phyloP scores from a whole-genome alignment of 2,888 invertebrate genomes.

The Calephelis perditalis region DNA sequence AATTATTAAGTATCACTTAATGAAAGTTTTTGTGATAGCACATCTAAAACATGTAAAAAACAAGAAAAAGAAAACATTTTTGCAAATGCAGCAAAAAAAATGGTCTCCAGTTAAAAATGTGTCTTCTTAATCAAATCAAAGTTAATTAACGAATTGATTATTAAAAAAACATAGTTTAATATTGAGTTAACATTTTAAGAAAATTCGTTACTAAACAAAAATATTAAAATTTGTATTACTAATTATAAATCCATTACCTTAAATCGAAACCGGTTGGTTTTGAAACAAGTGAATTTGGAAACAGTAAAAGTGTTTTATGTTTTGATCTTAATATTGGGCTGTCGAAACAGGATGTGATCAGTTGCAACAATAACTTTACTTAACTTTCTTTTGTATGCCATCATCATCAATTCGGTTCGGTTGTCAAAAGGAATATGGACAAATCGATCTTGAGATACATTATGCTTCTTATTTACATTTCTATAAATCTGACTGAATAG shows the following conservation, averaged over 20 bases:
- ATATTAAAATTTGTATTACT: too few species aligned
- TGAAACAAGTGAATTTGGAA: not conserved
- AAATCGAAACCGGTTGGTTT: not conserved
- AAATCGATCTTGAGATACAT: not conserved
- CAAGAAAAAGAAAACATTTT: too few species aligned
- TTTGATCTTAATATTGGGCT: not conserved
- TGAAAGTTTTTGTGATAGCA: too few species aligned
- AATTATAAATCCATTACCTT: not conserved
- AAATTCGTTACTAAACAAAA: too few species aligned
- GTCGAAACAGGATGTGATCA: slow-evolving; percentile 1
- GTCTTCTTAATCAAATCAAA: too few species aligned
- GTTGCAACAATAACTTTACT: slow-evolving; percentile 5
- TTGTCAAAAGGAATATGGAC: not conserved
- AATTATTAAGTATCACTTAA: too few species aligned
- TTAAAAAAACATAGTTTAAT: too few species aligned
- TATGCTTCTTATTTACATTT: not conserved
- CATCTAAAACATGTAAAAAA: too few species aligned
- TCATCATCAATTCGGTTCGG: not conserved
- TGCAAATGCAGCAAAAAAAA: too few species aligned
- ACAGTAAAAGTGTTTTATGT: slow-evolving; percentile 4
- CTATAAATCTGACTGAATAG: not conserved
- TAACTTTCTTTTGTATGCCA: slow-evolving; percentile 2
- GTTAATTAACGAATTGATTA: too few species aligned
- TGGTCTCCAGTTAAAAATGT: too few species aligned
- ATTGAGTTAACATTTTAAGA: too few species aligned